Evolutionary conservation across 1,140 invertebrate species (phyloP), one percentile per base, ranked within the genome.

Genomic region (Drosophila mayri): DNA sequence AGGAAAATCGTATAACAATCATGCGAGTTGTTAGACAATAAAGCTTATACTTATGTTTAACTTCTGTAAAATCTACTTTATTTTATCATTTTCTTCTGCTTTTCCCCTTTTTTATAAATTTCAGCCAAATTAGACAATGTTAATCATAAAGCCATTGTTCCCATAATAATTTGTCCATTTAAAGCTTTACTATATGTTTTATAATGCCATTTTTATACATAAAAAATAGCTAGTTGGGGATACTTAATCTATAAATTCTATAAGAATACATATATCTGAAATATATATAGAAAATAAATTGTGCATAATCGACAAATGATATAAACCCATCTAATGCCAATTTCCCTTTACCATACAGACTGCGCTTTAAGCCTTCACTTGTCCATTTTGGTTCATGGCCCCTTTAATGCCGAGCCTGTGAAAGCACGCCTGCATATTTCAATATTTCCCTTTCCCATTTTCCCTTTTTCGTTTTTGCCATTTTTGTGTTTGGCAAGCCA

Each of bases 371-470:
- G 40, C 38, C 57, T 32, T 44, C 32, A 28, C 46, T 61, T 25
- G 32, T 20, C 38, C 35, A n/a, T n/a, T 22, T 18, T 18, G 12
- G 32, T 43, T 44, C 5, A 9, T 28, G 44, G 41, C 41, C 25
- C 30, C 50, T 67, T 77, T 80, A 74, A 77, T 66, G 50, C 12
- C 4, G 47, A 57, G 50, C 50, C 63, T 65, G 54, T 74, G 40
- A 81, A 72, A 76, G 55, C 59, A 49, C 30, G 70, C 62, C 55
- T 73, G 61, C 52, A 71, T 71, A 71, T 72, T 77, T 86, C 79
- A 68, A 81, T 80, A 81, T 79, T 68, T 81, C 46, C 30, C 30
- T 66, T n/a, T n/a, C 28, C 41, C 20, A 65, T 64, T 38, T 55
- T 40, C 16, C 11, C n/a, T 12, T 47, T 63, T 57, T 57, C 47